Percentiles rank a stretch among this genome's conserved stretches.
Conservation (phyloP, 2,888 invertebrate genomes). For the Xestia rhomboidea region DNA sequence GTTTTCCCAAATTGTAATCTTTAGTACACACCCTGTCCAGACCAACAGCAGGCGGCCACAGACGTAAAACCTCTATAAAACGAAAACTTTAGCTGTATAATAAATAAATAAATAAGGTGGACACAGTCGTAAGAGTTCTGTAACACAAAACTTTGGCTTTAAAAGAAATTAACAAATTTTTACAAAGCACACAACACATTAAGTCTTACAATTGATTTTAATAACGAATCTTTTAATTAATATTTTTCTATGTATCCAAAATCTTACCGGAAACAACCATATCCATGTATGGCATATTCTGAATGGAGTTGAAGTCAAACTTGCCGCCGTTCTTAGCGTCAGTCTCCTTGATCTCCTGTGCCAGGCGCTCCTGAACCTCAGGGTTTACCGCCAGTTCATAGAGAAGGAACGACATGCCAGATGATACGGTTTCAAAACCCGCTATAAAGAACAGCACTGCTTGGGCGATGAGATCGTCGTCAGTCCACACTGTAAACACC, state of each 20-base stretch:
- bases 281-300: slow-evolving; percentile 91
- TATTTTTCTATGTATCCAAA: no score
- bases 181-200: no score
- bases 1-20: slow-evolving; percentile 84
- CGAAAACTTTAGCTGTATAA: background rate
- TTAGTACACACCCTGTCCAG: slow-evolving; percentile 88
- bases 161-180: no score
- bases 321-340: slow-evolving; percentile 80
- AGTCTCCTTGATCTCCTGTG: slow-evolving; percentile 88
- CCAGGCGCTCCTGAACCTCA: slow-evolving; percentile 90
- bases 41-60: slow-evolving; percentile 83
- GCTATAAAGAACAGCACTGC: slow-evolving; percentile 90
- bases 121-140: no score
- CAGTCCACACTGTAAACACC: background rate
- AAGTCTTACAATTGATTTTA: no score
- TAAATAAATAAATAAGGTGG: no score
- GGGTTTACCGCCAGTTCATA: slow-evolving; percentile 91
- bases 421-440: slow-evolving; percentile 89
- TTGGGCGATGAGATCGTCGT: slow-evolving; percentile 76
- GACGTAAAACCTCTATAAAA: slow-evolving; percentile 11
- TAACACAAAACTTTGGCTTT: no score
- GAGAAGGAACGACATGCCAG: slow-evolving; percentile 86
- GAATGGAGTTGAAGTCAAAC: slow-evolving; percentile 88
- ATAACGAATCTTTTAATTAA: no score
- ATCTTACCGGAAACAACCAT: slow-evolving; percentile 90